phyloP scores from a whole-genome alignment of 2,113 vertebrate species.

The Nestor notabilis region DNA sequence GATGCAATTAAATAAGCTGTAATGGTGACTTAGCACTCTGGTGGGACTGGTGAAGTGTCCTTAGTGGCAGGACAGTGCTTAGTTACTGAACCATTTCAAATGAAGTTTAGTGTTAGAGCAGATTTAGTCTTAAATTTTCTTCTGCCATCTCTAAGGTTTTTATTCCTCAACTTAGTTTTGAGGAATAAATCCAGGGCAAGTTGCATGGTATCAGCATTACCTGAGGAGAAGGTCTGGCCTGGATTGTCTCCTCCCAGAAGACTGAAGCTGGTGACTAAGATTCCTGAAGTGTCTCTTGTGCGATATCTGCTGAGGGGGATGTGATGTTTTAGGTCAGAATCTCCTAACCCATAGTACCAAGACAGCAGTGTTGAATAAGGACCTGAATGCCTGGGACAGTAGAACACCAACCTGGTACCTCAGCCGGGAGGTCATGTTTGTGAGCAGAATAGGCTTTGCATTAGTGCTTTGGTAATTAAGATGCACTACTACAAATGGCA shows the following conservation, averaged over 20 bases:
- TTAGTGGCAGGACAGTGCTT: neutral
- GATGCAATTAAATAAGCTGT: neutral
- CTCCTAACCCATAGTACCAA: neutral
- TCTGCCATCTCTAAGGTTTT: neutral
- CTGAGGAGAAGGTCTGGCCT: neutral
- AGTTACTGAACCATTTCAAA: neutral
- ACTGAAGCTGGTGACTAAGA: neutral
- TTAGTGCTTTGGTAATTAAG: neutral
- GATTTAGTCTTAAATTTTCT: neutral
- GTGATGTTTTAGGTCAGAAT: neutral
- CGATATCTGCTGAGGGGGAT: neutral
- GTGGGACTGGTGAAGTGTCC: neutral
- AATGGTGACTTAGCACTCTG: neutral
- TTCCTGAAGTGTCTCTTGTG: neutral
- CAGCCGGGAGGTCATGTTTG: neutral
- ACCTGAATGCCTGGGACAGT: neutral
- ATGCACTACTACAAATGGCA: neutral
- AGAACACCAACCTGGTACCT: neutral
- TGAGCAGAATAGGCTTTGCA: neutral
- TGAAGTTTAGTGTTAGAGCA: neutral
- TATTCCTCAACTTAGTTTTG: neutral
- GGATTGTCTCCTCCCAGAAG: neutral
- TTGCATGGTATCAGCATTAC: neutral
- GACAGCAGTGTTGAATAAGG: neutral
- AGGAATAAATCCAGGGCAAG: neutral